Percentiles rank a stretch among this genome's conserved stretches.
These are phyloP conservation scores for Oreochromis tanganicae DNA, from an alignment of 2,113 vertebrate genomes.

Conservation along the genomic window DNA sequence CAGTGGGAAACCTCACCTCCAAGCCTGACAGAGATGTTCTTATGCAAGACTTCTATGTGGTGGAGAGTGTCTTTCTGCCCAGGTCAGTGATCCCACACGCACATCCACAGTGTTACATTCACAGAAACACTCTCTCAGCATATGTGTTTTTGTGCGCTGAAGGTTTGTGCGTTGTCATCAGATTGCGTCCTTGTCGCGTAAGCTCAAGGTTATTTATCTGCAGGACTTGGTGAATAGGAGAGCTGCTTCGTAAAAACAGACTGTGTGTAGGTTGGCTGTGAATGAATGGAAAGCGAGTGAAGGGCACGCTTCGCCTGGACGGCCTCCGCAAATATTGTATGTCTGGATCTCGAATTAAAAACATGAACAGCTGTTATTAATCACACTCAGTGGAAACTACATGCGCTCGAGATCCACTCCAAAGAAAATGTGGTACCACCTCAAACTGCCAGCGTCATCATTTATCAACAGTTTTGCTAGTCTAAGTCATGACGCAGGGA, in stretches of 20 bases:
- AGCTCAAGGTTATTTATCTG: constrained; percentile 4
- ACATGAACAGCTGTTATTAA: not conserved
- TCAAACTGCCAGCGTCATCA: not conserved
- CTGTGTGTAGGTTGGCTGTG: constrained; percentile 6
- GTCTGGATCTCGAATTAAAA: not conserved
- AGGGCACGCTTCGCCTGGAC: not conserved
- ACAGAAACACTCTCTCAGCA: not conserved
- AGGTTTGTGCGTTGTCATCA: not conserved
- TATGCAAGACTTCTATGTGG: constrained; percentile 99
- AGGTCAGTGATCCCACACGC: constrained; percentile 73
- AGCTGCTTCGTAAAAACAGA: constrained; percentile 8
- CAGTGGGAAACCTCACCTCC: constrained; percentile 94
- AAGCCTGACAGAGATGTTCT: constrained; percentile 97
- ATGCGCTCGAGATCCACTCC: not conserved
- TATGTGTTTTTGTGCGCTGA: not conserved
- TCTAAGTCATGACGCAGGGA: constrained; percentile 11
- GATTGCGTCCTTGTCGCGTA: not conserved
- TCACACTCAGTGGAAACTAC: not conserved
- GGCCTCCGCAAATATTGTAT: not conserved
- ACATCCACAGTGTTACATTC: not conserved
- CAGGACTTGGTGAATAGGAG: constrained; percentile 5
- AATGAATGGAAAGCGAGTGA: not conserved
- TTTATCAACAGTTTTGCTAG: constrained; percentile 14
- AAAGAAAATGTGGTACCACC: not conserved
- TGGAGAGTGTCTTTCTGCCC: constrained; percentile 96